phyloP scores from a whole-genome alignment of 2,797 vertebrate species.

The Enteromius radiatus region DNA sequence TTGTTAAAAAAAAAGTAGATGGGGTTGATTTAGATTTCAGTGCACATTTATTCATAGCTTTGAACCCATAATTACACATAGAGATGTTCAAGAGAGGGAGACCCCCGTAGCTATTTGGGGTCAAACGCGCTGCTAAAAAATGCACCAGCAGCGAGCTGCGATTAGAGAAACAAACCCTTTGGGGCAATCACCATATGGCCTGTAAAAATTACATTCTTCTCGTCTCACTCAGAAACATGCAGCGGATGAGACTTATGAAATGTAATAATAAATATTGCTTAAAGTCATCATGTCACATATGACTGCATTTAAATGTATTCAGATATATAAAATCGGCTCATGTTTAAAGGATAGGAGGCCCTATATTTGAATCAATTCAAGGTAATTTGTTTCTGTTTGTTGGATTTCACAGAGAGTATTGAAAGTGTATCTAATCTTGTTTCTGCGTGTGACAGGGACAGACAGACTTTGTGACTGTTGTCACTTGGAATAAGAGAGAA shows the following conservation, averaged over 20 bases:
- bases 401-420: background rate
- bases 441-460: conserved; percentile 1
- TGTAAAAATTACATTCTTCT: conserved; percentile 19
- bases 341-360: background rate
- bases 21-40: background rate
- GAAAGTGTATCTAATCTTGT: conserved; percentile 2
- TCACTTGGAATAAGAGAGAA: conserved; percentile 61
- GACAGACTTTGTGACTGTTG: conserved; percentile 21
- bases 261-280: conserved; percentile 1
- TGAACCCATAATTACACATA: background rate
- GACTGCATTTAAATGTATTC: background rate
- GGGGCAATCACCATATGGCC: conserved; percentile 33
- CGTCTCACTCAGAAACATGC: background rate
- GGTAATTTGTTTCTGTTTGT: background rate
- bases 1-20: background rate
- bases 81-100: conserved; percentile 14
- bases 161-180: conserved; percentile 10
- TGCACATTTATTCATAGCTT: background rate
- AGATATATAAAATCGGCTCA: background rate
- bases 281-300: background rate
- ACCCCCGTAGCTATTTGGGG: conserved; percentile 26
- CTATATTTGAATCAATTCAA: background rate
- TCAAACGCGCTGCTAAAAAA: background rate
- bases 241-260: background rate
- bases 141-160: background rate